Evolutionary conservation across 1,140 invertebrate genomes (phyloP).

Genomic region (Steinernema khuongi): DNA sequence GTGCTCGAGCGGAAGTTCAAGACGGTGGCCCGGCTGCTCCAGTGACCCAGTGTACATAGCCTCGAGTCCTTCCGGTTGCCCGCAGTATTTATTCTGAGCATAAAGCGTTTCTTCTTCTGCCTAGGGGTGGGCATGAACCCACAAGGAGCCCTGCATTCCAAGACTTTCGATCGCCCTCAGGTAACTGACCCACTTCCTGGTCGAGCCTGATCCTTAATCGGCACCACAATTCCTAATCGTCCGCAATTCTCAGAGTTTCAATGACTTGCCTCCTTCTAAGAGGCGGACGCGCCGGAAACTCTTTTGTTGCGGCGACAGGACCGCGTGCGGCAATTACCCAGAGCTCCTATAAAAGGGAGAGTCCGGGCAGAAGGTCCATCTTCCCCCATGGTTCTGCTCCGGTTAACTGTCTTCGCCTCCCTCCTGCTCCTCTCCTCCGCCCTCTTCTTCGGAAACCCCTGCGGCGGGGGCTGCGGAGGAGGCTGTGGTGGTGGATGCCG

Average conservation of each 20-base stretch:
- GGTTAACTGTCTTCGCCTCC: not conserved
- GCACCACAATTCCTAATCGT: too few species aligned
- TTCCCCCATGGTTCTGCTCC: not conserved
- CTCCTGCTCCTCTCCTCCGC: not conserved
- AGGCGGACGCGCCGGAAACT: not conserved
- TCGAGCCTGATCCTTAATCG: too few species aligned
- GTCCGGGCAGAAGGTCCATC: not conserved
- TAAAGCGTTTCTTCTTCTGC: not conserved
- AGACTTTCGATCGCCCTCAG: too few species aligned
- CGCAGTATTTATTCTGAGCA: not conserved
- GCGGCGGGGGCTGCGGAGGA: not conserved
- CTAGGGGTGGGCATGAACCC: too few species aligned
- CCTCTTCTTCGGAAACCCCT: not conserved
- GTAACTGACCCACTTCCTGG: too few species aligned
- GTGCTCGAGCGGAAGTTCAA: conserved; percentile 54
- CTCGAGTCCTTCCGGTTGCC: not conserved
- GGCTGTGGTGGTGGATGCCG: not conserved
- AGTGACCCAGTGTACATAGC: conserved; percentile 31
- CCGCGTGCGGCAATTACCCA: not conserved
- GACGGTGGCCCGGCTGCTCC: conserved; percentile 52
- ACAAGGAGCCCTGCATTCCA: too few species aligned
- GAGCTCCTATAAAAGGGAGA: not conserved
- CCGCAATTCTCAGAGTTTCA: too few species aligned
- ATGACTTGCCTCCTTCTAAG: not conserved
- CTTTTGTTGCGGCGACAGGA: not conserved